Conservation (phyloP, 2,113 vertebrate species). For the Dicentrarchus labrax region DNA sequence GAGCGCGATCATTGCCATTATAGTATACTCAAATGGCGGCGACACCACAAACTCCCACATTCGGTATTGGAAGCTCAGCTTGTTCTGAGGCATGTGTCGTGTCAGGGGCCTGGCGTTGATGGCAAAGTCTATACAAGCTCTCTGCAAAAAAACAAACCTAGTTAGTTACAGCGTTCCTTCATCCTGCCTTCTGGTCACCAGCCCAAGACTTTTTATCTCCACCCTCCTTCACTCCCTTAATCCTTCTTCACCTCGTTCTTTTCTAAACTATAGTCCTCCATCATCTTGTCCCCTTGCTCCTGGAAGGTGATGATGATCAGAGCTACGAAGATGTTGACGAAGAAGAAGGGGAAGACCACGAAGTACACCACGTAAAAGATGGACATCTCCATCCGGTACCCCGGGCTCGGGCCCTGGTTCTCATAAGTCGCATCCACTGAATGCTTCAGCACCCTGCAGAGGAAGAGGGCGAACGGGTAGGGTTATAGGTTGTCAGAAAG, state of each 20-base stretch:
- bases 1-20: slow-evolving; percentile 99
- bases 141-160: slow-evolving; percentile 78
- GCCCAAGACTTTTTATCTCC: background rate
- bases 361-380: slow-evolving; percentile 99
- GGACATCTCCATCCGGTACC: slow-evolving; percentile 99
- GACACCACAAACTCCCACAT: slow-evolving; percentile 99
- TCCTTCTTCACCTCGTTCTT: slow-evolving; percentile 92
- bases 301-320: slow-evolving; percentile 99
- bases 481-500: background rate
- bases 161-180: too few species aligned
- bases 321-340: slow-evolving; percentile 99
- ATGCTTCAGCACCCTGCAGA: slow-evolving; percentile 94
- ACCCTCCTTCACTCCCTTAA: background rate
- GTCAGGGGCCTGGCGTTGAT: slow-evolving; percentile 96
- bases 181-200: background rate
- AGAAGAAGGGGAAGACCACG: slow-evolving; percentile 99
- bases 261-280: slow-evolving; percentile 98
- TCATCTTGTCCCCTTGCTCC: slow-evolving; percentile 98
- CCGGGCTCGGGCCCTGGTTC: slow-evolving; percentile 97
- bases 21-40: slow-evolving; percentile 96
- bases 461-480: slow-evolving; percentile 5
- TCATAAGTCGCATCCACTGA: slow-evolving; percentile 98
- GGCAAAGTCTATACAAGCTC: slow-evolving; percentile 97
- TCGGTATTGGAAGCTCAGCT: slow-evolving; percentile 95
- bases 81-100: slow-evolving; percentile 97